Conservation (phyloP, 1,140 invertebrate genomes). For the Harlomillsia oculata region DNA sequence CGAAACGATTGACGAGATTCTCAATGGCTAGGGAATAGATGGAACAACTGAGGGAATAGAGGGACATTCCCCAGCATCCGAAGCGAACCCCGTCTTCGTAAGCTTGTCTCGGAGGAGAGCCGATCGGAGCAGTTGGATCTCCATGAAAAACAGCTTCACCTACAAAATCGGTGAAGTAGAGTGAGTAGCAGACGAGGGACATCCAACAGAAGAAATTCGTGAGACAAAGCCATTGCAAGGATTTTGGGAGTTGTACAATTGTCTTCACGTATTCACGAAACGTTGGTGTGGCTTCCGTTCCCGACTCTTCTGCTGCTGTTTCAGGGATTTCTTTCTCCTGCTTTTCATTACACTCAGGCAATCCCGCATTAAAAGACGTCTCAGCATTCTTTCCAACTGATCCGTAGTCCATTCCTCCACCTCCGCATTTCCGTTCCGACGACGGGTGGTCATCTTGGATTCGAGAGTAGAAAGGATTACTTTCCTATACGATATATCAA, state of each 20-base stretch:
- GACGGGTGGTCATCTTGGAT: too few relatives aligned
- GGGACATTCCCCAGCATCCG: slow-evolving; percentile 91
- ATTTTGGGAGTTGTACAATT: slow-evolving; percentile 79
- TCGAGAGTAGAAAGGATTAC: too few relatives aligned
- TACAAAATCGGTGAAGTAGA: slow-evolving; percentile 96
- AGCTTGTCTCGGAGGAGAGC: slow-evolving; percentile 48
- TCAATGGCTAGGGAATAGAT: slow-evolving; percentile 85
- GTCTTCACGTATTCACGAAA: slow-evolving; percentile 69
- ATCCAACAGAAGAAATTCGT: slow-evolving; percentile 97
- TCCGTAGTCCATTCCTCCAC: too few relatives aligned
- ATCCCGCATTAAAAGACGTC: too few relatives aligned
- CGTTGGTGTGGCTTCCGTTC: slow-evolving; percentile 24
- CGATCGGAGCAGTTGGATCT: slow-evolving; percentile 66
- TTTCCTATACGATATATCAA: too few relatives aligned
- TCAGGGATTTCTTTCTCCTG: too few relatives aligned
- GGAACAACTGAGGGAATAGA: slow-evolving; percentile 89
- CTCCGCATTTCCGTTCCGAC: too few relatives aligned
- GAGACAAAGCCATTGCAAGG: slow-evolving; percentile 73
- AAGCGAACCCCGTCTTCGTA: slow-evolving; percentile 89
- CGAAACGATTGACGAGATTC: slow-evolving; percentile 68
- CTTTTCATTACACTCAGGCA: too few relatives aligned
- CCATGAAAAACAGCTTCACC: slow-evolving; percentile 91
- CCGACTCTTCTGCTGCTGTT: not conserved
- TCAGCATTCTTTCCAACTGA: too few relatives aligned
- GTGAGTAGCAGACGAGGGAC: slow-evolving; percentile 90